Conservation (phyloP, 2,113 vertebrate genomes). For the Marmota monax region DNA sequence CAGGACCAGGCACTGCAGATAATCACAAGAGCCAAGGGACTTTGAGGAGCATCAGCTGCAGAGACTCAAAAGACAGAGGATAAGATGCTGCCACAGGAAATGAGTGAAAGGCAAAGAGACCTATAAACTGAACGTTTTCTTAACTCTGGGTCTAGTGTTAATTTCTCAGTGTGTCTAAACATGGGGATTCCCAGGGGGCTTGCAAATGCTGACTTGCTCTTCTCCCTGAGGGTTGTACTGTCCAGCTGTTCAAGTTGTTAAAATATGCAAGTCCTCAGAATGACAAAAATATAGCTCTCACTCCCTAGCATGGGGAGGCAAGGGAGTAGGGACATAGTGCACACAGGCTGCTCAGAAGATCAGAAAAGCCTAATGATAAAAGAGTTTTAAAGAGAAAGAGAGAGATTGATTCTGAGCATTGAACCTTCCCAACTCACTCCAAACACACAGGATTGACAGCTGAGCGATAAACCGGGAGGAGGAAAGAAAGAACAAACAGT, state of each 20-base stretch:
- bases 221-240: too few relatives aligned
- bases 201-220: too few relatives aligned
- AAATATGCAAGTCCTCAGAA: conserved; percentile 71
- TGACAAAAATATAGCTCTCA: conserved; percentile 67
- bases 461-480: not conserved
- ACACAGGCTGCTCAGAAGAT: conserved; percentile 73
- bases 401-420: not conserved
- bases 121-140: not conserved
- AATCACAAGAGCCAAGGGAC: conserved; percentile 70
- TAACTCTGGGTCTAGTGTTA: conserved; percentile 42
- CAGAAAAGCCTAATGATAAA: conserved; percentile 48
- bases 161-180: conserved; percentile 16
- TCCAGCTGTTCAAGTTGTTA: not conserved
- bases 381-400: conserved; percentile 22
- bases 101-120: not conserved
- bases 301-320: conserved; percentile 40
- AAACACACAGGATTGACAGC: conserved; percentile 47
- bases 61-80: not conserved
- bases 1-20: conserved; percentile 92
- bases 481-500: conserved; percentile 4
- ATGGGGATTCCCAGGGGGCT: too few relatives aligned
- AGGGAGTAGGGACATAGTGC: conserved; percentile 67
- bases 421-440: conserved; percentile 51
- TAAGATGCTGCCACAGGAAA: not conserved
- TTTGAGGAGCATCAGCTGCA: not conserved